These are phyloP conservation scores for Gorilla gorilla DNA, from an alignment of 2,113 vertebrate species.

Conservation along the genomic window DNA sequence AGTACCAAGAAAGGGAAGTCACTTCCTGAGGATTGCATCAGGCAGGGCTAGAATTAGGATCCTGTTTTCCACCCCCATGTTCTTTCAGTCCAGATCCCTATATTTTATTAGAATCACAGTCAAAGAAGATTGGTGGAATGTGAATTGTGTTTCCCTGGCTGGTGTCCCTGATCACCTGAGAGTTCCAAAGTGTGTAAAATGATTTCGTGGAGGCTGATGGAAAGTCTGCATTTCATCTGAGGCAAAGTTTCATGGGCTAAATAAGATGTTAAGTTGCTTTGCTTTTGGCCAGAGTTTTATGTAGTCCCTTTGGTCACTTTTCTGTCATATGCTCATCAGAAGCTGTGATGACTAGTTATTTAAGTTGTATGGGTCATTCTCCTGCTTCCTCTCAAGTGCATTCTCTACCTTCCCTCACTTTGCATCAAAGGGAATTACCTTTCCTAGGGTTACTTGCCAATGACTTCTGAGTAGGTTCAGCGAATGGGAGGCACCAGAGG, in stretches of 20 bases:
- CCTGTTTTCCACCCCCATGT: background rate
- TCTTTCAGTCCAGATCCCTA: background rate
- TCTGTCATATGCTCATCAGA: background rate
- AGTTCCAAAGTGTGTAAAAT: background rate
- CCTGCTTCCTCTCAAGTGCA: background rate
- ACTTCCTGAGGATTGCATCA: background rate
- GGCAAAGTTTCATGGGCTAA: background rate
- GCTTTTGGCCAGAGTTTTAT: background rate
- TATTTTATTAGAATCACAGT: background rate
- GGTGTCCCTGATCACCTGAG: background rate
- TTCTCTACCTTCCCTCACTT: background rate
- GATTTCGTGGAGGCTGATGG: background rate
- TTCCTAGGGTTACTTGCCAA: background rate
- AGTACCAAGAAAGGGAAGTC: slow-evolving; percentile 23
- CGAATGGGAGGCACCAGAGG: background rate
- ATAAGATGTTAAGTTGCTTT: background rate
- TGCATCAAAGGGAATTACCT: background rate
- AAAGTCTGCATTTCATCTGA: background rate
- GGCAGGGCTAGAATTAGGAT: background rate
- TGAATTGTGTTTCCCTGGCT: background rate
- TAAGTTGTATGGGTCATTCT: background rate
- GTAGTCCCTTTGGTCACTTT: slow-evolving; percentile 3
- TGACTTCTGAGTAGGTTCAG: background rate
- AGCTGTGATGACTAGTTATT: background rate
- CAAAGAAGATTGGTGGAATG: background rate